These are phyloP conservation scores for Xestia xanthographa DNA, from an alignment of 2,888 invertebrate species.

Conservation along the genomic window DNA sequence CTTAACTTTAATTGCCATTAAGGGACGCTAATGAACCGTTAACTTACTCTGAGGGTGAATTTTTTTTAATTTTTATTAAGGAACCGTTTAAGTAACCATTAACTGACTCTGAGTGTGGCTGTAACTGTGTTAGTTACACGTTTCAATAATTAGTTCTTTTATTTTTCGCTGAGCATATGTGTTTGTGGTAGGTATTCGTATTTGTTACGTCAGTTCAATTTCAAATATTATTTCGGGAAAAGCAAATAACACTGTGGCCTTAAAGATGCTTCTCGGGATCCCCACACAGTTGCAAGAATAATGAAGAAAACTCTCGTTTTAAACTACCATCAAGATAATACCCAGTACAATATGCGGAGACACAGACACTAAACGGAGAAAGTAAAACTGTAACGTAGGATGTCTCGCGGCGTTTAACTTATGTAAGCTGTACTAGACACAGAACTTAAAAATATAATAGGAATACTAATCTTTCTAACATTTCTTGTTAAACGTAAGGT, in stretches of 20 bases:
- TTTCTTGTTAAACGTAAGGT: neutral
- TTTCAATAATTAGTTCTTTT: too few relatives aligned
- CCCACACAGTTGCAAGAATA: too few relatives aligned
- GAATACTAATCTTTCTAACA: neutral
- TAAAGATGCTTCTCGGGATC: neutral
- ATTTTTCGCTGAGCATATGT: neutral
- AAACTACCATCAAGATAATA: constrained; percentile 35
- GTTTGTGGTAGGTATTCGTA: neutral
- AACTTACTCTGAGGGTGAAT: too few relatives aligned
- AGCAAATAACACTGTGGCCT: neutral
- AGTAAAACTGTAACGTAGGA: constrained; percentile 53
- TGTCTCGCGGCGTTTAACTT: constrained; percentile 44
- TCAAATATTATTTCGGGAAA: neutral
- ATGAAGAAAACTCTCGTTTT: neutral
- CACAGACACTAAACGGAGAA: constrained; percentile 55
- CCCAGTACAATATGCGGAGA: constrained; percentile 51
- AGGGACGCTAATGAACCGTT: too few relatives aligned
- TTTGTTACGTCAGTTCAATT: neutral
- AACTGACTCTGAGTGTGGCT: too few relatives aligned
- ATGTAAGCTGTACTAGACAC: constrained; percentile 54
- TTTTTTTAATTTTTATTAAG: too few relatives aligned
- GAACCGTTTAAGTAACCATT: too few relatives aligned
- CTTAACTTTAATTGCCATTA: too few relatives aligned
- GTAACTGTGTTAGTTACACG: too few relatives aligned
- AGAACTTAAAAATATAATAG: constrained; percentile 3